phyloP scores from a whole-genome alignment of 2,113 vertebrate species.

The Phodopus roborovskii region DNA sequence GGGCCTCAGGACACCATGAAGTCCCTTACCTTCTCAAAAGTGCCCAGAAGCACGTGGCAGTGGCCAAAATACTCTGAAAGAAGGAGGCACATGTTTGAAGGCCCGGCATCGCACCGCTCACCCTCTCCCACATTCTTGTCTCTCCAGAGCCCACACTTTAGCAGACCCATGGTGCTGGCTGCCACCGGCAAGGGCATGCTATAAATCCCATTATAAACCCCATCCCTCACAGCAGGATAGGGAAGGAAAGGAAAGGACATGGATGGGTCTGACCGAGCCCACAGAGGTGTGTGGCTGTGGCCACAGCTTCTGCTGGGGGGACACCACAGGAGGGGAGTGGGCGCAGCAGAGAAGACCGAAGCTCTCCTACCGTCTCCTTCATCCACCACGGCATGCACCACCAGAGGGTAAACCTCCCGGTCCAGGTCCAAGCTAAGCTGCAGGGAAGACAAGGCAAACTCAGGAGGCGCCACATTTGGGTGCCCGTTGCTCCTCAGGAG shows the following conservation, averaged over 20 bases:
- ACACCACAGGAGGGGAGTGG: background rate
- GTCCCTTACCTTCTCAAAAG: constrained; percentile 94
- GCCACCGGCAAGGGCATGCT: accelerated
- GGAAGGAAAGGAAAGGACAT: accelerated
- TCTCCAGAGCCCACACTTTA: background rate
- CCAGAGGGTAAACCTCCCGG: constrained; percentile 96
- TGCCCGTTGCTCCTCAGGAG: accelerated
- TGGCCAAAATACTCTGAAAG: constrained; percentile 95
- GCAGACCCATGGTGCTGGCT: background rate
- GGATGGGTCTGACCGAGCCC: background rate
- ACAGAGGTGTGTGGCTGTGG: accelerated
- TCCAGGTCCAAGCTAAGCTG: constrained; percentile 97
- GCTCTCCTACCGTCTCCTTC: constrained; percentile 91
- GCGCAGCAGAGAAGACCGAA: background rate
- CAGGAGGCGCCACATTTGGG: background rate
- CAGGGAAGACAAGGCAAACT: constrained; percentile 47
- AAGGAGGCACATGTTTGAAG: constrained; percentile 34
- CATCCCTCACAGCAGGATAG: background rate
- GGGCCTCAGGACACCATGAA: accelerated
- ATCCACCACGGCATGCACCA: constrained; percentile 96
- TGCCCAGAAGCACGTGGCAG: constrained; percentile 95
- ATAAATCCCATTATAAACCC: background rate
- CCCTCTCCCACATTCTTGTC: too few species aligned
- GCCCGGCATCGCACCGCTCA: background rate
- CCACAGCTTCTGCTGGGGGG: background rate